A percentile compares a stretch with the other conserved stretches of the same genome.
These are phyloP conservation scores for Listrodromus nycthemerus DNA, from an alignment of 2,888 invertebrate genomes.

Conservation along the genomic window DNA sequence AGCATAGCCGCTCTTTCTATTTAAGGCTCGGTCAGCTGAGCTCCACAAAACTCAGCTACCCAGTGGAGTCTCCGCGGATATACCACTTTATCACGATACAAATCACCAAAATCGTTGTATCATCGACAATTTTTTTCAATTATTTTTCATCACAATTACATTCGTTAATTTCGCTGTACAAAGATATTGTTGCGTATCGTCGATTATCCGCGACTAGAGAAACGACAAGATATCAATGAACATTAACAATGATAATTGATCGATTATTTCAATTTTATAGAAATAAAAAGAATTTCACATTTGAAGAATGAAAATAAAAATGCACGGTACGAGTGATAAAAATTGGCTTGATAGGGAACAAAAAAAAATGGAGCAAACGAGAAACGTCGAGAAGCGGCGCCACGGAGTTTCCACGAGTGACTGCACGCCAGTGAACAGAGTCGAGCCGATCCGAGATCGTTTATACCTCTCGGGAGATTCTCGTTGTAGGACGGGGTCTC, in stretches of 20 bases:
- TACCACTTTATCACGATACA: slow-evolving; percentile 13
- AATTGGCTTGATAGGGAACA: neutral
- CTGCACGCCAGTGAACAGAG: slow-evolving; percentile 23
- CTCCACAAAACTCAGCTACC: slow-evolving; percentile 18
- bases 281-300: neutral
- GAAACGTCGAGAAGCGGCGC: neutral
- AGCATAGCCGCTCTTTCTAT: slow-evolving; percentile 46
- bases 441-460: neutral
- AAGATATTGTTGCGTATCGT: neutral
- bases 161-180: neutral
- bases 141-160: neutral
- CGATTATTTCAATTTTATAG: too few relatives aligned
- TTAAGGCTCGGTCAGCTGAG: slow-evolving; percentile 49
- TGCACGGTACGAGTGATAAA: neutral
- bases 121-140: neutral
- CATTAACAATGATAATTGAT: too few relatives aligned
- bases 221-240: neutral
- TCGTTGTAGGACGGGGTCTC: slow-evolving; percentile 22
- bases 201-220: neutral
- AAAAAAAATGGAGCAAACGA: neutral
- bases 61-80: slow-evolving; percentile 24
- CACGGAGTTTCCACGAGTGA: slow-evolving; percentile 31
- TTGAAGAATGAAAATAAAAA: neutral
- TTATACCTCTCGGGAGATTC: slow-evolving; percentile 23
- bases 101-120: slow-evolving; percentile 8